Conservation (phyloP, 2,797 vertebrate genomes). For the Arnoldichthys spilopterus region DNA sequence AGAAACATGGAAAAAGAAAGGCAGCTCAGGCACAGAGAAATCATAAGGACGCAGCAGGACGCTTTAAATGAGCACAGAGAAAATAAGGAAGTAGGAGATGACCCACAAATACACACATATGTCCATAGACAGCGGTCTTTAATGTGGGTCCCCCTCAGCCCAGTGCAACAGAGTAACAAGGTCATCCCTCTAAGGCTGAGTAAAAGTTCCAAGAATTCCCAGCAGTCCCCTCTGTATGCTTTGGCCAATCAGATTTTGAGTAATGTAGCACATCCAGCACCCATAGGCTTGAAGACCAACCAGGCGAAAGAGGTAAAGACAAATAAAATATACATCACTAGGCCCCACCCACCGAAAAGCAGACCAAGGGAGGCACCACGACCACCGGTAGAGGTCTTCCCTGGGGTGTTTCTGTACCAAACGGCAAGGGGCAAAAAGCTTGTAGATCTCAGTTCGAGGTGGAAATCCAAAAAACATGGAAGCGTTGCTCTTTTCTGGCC, state of each 20-base stretch:
- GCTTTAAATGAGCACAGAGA: conserved; percentile 27
- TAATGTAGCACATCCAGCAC: conserved; percentile 65
- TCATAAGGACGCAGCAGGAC: conserved; percentile 40
- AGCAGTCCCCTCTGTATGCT: conserved; percentile 73
- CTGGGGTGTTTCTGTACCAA: conserved; percentile 85
- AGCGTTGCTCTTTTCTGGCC: conserved; percentile 70
- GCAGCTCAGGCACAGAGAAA: conserved; percentile 16
- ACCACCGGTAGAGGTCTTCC: conserved; percentile 82
- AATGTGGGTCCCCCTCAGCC: conserved; percentile 77
- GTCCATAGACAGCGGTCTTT: conserved; percentile 72
- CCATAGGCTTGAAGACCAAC: conserved; percentile 27
- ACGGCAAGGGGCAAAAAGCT: conserved; percentile 76
- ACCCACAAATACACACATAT: not conserved
- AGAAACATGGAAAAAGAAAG: conserved; percentile 58
- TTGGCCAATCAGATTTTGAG: conserved; percentile 77
- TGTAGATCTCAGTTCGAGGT: conserved; percentile 73
- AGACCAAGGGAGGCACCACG: conserved; percentile 38
- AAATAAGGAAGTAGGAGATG: fast-evolving
- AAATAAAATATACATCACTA: conserved; percentile 89
- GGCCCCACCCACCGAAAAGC: conserved; percentile 73
- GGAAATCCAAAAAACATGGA: conserved; percentile 64
- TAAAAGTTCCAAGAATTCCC: conserved; percentile 35
- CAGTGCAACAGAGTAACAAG: conserved; percentile 53
- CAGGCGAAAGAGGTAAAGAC: conserved; percentile 65
- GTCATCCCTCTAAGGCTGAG: conserved; percentile 18